Evolutionary conservation across 2,888 invertebrate species (phyloP), one percentile per base, ranked within the genome.

Genomic region (Dilophus febrilis): DNA sequence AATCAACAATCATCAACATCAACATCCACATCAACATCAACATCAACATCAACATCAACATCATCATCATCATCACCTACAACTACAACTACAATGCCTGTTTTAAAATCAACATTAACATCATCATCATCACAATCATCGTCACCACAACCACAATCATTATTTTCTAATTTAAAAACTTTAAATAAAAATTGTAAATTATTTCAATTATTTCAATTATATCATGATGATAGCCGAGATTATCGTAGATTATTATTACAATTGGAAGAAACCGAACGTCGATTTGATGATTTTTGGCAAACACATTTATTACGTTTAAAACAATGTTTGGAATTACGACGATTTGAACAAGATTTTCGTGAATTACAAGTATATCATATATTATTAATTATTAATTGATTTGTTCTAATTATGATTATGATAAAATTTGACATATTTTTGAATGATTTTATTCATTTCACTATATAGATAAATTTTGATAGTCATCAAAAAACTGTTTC

Each of bases 271-370:
- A 94, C 92, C 48, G 87, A 90, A 64, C 73, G 78, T 52, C 85
- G 87, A 47, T 94, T 97, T 62, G 90, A 91, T 60, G 79, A 82
- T 51, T 94, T 92, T 65, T 95, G 94, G 94, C 75, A 77, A 41
- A 79, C 82, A 53, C 94, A 95, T 68, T 86, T 88, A 51, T 77
- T 77, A 42, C 81, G 87, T 53, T 67, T 95, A 55, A 77, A 83
- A 53, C 86, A 91, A 59, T 92, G 91, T 65, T 67, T 95, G 47
- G 82, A 84, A 53, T 72, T 95, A 54, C 71, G 94, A 51, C 77
- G 84, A 52, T 97, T 95, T 67, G 94, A 95, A 66, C 87, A 90
- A 56, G 85, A 88, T 57, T 95, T 95, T 60, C 78, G 87, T 55
- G 85, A 91, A 59, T 71, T 90, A 52, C 86, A 87, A 70, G 77